Evolutionary conservation across 2,113 vertebrate species (phyloP).

Genomic region (Ovis canadensis): DNA sequence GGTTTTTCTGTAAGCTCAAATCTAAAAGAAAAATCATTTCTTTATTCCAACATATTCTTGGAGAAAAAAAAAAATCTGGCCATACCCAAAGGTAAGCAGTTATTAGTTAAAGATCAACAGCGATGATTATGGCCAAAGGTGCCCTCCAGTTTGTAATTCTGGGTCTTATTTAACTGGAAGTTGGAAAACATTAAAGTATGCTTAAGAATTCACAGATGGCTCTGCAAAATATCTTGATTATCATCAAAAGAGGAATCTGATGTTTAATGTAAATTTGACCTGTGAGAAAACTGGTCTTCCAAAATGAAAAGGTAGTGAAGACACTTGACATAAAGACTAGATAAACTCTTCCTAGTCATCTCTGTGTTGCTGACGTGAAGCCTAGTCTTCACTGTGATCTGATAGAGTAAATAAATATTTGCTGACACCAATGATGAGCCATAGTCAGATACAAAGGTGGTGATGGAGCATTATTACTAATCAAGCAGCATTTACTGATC

Average conservation of each 20-base stretch:
- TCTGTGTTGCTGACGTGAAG: neutral
- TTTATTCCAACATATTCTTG: neutral
- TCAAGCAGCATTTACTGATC: accelerated
- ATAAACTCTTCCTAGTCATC: too few species aligned
- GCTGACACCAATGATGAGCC: neutral
- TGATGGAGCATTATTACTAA: accelerated
- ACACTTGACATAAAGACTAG: neutral
- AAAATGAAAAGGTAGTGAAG: neutral
- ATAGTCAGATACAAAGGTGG: too few species aligned
- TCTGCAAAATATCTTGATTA: neutral
- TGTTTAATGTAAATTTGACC: too few species aligned
- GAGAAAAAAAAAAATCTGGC: neutral
- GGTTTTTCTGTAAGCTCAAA: neutral
- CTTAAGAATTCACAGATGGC: neutral
- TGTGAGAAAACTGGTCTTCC: neutral
- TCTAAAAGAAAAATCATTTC: neutral
- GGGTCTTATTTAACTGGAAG: neutral
- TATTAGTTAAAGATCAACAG: neutral
- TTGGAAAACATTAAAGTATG: neutral
- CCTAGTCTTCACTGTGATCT: accelerated
- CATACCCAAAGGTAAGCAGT: neutral
- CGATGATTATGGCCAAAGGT: neutral
- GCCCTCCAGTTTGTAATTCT: neutral
- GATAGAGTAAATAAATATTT: neutral
- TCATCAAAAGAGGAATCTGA: neutral